phyloP scores from a whole-genome alignment of 1,140 invertebrate species.

The Drosophila tani region DNA sequence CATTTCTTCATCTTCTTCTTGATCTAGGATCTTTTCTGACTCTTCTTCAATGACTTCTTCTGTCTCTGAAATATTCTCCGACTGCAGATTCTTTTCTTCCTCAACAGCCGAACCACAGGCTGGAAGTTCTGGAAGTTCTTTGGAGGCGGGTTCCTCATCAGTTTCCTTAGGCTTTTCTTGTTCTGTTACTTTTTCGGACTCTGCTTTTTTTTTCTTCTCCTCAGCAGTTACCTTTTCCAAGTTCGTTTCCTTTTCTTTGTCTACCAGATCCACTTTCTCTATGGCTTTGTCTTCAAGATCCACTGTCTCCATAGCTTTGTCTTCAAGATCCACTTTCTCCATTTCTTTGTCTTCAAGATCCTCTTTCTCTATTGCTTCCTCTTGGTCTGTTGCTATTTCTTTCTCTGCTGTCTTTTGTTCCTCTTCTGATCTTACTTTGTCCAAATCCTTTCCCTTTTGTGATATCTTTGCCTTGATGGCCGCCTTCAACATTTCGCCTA shows the following conservation, averaged over 20 bases:
- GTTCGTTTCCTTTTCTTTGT: not conserved
- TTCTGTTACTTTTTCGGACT: not conserved
- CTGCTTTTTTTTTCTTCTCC: too few relatives aligned
- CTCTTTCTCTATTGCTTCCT: not conserved
- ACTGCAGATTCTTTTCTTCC: too few relatives aligned
- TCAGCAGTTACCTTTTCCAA: not conserved
- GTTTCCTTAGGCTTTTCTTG: not conserved
- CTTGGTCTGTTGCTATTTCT: not conserved
- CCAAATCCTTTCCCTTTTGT: not conserved
- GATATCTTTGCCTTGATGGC: constrained; percentile 15
- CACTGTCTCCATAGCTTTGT: too few relatives aligned
- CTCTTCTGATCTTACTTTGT: not conserved
- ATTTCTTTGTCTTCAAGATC: too few relatives aligned
- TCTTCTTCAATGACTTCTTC: not conserved
- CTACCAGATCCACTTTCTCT: not conserved
- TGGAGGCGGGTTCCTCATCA: not conserved
- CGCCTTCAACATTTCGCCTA: constrained; percentile 15
- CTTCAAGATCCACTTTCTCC: too few relatives aligned
- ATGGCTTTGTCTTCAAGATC: too few relatives aligned
- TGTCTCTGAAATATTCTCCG: not conserved
- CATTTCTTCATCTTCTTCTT: not conserved
- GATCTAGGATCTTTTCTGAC: too few relatives aligned
- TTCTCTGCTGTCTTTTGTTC: not conserved
- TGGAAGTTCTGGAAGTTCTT: not conserved
- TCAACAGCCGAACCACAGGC: too few relatives aligned